phyloP scores from a whole-genome alignment of 2,888 invertebrate species.

The Biston betularia region DNA sequence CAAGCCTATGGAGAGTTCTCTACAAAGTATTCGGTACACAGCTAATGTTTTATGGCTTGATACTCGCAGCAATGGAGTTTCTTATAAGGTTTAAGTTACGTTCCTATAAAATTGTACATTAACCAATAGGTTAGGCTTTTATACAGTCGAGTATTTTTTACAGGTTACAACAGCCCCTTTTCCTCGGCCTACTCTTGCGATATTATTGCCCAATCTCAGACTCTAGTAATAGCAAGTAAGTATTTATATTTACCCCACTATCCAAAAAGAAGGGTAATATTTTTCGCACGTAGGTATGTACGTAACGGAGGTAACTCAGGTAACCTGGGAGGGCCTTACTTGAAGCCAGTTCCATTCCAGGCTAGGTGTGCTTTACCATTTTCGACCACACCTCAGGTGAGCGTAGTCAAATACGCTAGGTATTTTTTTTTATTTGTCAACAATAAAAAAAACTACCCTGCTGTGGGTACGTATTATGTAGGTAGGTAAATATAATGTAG shows the following conservation, averaged over 20 bases:
- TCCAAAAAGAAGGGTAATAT: no score
- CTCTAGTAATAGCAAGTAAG: constrained; percentile 52
- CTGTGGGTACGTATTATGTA: no score
- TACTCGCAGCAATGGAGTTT: constrained; percentile 88
- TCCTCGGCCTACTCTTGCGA: constrained; percentile 86
- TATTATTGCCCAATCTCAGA: constrained; percentile 85
- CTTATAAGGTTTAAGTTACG: constrained; percentile 82
- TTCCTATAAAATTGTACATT: no score
- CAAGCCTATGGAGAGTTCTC: constrained; percentile 87
- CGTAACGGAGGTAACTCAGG: background rate
- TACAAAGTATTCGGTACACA: constrained; percentile 87
- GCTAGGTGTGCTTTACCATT: no score
- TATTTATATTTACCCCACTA: background rate
- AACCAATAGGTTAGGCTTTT: background rate
- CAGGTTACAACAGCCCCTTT: constrained; percentile 88
- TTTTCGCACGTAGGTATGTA: background rate
- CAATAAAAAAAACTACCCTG: no score
- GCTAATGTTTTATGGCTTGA: constrained; percentile 87
- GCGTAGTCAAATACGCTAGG: no score
- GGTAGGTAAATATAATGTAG: no score
- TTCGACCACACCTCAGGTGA: no score
- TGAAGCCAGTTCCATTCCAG: no score
- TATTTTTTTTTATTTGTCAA: no score
- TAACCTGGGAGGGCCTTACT: no score
- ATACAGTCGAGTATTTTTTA: background rate